Percentiles rank a stretch among this genome's conserved stretches.
Conservation (phyloP, 2,888 invertebrate species). For the Aspidiotus rigidus region DNA sequence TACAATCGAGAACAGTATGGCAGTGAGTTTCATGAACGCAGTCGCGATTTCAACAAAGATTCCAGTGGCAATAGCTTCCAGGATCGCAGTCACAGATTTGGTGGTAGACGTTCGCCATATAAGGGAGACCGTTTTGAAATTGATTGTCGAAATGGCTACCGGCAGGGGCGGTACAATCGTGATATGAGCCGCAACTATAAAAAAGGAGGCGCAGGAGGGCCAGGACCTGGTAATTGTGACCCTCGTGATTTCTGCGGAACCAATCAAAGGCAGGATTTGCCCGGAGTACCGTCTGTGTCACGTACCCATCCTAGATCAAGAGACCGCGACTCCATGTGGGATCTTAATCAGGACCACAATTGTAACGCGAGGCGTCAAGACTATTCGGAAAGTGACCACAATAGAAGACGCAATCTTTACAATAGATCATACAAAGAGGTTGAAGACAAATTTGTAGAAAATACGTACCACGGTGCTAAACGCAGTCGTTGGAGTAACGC, state of each 20-base stretch:
- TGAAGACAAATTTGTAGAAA: not conserved
- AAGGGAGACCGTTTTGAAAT: slow-evolving; percentile 11
- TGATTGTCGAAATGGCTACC: slow-evolving; percentile 10
- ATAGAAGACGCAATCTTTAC: not conserved
- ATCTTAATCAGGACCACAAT: not conserved
- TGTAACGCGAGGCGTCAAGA: not conserved
- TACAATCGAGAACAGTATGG: not conserved
- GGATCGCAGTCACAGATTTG: slow-evolving; percentile 15
- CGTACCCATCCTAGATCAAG: not conserved
- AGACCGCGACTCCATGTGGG: not conserved
- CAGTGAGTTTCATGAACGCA: slow-evolving; percentile 5
- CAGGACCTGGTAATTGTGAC: too few species aligned
- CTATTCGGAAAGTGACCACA: not conserved
- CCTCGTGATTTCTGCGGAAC: not conserved
- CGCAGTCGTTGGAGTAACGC: not conserved
- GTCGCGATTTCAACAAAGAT: slow-evolving; percentile 19
- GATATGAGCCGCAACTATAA: slow-evolving; percentile 5
- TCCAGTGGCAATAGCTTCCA: slow-evolving; percentile 13
- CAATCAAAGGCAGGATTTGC: not conserved
- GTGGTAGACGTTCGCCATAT: slow-evolving; percentile 20
- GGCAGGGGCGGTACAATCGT: not conserved
- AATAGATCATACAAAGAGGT: not conserved
- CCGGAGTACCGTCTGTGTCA: not conserved
- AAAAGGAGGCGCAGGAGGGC: not conserved
- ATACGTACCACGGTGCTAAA: not conserved